A percentile compares a stretch with the other conserved stretches of the same genome.
Evolutionary conservation across 2,113 vertebrate species (phyloP).

Genomic region (Paralichthys olivaceus): DNA sequence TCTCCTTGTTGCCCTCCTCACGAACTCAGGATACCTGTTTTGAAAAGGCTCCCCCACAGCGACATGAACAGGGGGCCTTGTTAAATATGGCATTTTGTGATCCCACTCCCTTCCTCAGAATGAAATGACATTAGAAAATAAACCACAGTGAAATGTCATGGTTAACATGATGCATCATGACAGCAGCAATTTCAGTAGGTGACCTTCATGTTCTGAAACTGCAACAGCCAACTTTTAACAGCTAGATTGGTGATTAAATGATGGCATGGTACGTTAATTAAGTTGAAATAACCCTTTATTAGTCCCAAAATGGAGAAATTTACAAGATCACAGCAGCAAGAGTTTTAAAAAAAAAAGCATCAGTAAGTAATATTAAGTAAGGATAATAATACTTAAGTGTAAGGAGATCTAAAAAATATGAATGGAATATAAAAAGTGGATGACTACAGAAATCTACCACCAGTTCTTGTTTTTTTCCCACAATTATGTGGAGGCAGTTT

Average conservation of each 20-base stretch:
- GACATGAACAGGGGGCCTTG: neutral
- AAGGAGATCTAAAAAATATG: too few species aligned
- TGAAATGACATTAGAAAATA: slow-evolving; percentile 23
- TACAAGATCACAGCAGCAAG: too few species aligned
- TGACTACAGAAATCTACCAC: too few species aligned
- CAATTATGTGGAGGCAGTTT: too few species aligned
- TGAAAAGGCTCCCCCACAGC: neutral
- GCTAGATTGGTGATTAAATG: slow-evolving; percentile 33
- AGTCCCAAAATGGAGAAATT: too few species aligned
- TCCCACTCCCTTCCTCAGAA: neutral
- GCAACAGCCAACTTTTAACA: slow-evolving; percentile 38
- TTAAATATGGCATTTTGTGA: slow-evolving; percentile 23
- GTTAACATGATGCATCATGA: neutral
- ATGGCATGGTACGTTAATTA: slow-evolving; percentile 10
- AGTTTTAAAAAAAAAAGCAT: too few species aligned
- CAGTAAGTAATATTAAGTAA: too few species aligned
- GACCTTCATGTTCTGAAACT: slow-evolving; percentile 27
- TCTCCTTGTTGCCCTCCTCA: neutral
- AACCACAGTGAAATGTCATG: slow-evolving; percentile 20
- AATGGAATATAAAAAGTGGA: too few species aligned
- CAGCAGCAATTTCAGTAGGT: slow-evolving; percentile 17
- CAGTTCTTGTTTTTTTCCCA: too few species aligned
- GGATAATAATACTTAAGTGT: too few species aligned
- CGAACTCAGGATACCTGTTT: neutral
- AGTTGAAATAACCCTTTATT: too few species aligned